phyloP scores from a whole-genome alignment of 2,888 invertebrate genomes.

The Cerastis leucographa region DNA sequence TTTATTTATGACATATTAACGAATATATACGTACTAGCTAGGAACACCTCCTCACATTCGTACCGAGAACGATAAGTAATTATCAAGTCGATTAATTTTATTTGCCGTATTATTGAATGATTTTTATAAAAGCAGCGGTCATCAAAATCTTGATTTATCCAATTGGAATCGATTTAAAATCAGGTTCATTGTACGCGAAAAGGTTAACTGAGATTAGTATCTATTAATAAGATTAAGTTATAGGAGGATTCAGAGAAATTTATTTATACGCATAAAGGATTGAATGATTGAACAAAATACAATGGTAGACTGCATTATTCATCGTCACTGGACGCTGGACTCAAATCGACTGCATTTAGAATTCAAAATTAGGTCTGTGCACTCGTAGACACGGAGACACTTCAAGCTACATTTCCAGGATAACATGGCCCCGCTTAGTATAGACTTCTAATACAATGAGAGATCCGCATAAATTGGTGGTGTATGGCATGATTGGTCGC shows the following conservation, averaged over 20 bases:
- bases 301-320: slow-evolving; percentile 60
- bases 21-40: too few relatives aligned
- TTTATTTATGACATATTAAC: not conserved
- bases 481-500: too few relatives aligned
- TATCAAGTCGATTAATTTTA: slow-evolving; percentile 35
- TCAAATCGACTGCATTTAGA: slow-evolving; percentile 53
- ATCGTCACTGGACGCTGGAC: slow-evolving; percentile 31
- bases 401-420: too few relatives aligned
- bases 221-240: slow-evolving; percentile 67
- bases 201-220: slow-evolving; percentile 65
- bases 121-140: slow-evolving; percentile 23
- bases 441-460: too few relatives aligned
- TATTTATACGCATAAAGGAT: slow-evolving; percentile 60
- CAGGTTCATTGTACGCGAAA: slow-evolving; percentile 70
- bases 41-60: not conserved
- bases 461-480: too few relatives aligned
- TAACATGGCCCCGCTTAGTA: too few relatives aligned
- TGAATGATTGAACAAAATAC: slow-evolving; percentile 58
- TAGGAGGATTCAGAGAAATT: slow-evolving; percentile 55
- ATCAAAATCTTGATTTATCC: slow-evolving; percentile 32
- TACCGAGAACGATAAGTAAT: slow-evolving; percentile 17
- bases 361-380: slow-evolving; percentile 48
- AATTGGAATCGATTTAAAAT: slow-evolving; percentile 52
- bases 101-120: slow-evolving; percentile 28
- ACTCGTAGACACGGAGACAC: slow-evolving; percentile 30